Evolutionary conservation across 30 jellyfish, hydroid and myxozoan species (phyloP).

Genomic region (Mastigias papua): DNA sequence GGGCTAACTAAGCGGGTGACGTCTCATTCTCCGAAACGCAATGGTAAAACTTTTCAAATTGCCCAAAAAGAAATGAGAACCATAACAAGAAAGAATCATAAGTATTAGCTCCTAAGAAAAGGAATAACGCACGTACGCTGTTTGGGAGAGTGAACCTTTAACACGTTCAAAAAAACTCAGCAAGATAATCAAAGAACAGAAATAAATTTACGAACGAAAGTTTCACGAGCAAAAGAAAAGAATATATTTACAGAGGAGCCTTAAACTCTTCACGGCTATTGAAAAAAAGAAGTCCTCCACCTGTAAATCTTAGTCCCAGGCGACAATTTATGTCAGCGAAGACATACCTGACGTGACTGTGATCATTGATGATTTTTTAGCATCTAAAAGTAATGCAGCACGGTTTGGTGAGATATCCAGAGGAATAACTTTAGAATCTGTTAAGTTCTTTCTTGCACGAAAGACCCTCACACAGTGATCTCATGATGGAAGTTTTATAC

Average conservation of each 20-base stretch:
- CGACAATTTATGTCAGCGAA: conserved; percentile 10
- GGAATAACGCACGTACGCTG: too few relatives aligned
- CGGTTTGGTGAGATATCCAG: conserved; percentile 1
- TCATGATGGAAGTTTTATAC: not conserved
- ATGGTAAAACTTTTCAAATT: too few relatives aligned
- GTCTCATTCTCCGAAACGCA: not conserved
- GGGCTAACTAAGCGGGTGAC: not conserved
- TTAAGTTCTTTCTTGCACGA: not conserved
- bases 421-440: not conserved
- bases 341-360: conserved; percentile 8
- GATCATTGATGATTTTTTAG: not conserved
- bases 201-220: too few relatives aligned
- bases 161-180: too few relatives aligned
- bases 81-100: too few relatives aligned
- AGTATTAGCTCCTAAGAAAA: too few relatives aligned
- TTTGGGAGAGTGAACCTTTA: too few relatives aligned
- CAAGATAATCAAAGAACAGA: too few relatives aligned
- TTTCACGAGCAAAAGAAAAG: too few relatives aligned
- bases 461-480: not conserved
- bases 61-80: not conserved
- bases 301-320: conserved; percentile 3
- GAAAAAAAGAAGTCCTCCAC: conserved; percentile 1
- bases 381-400: not conserved
- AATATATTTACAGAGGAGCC: not conserved
- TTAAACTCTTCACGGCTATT: not conserved